Evolutionary conservation across 2,888 invertebrate species (phyloP).

Genomic region (Hermaeophaga mercurialis): DNA sequence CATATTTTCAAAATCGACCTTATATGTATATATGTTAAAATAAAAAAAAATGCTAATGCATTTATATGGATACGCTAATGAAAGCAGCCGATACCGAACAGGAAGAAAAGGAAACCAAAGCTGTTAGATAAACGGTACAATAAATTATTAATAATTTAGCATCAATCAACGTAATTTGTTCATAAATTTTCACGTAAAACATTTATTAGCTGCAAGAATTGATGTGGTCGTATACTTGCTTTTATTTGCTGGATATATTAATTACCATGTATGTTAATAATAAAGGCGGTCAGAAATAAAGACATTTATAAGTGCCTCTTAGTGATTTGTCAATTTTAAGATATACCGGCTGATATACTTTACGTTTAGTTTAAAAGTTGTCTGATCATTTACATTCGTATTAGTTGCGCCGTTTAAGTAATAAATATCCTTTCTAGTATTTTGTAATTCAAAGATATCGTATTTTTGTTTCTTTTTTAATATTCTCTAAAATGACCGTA

Average conservation of each 20-base stretch:
- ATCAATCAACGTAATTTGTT: slow-evolving; percentile 7
- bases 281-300: not conserved
- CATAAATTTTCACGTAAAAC: slow-evolving; percentile 3
- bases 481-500: too few relatives aligned
- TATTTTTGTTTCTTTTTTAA: too few relatives aligned
- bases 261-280: not conserved
- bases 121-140: slow-evolving; percentile 3
- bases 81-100: not conserved
- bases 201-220: slow-evolving; percentile 1
- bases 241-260: slow-evolving; percentile 3
- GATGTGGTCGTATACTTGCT: not conserved
- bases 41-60: too few relatives aligned
- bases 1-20: too few relatives aligned
- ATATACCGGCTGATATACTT: too few relatives aligned
- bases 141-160: slow-evolving; percentile 5
- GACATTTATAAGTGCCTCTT: not conserved
- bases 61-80: not conserved
- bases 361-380: too few relatives aligned
- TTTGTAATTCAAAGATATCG: too few relatives aligned
- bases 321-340: not conserved
- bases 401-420: too few relatives aligned
- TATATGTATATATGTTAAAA: too few relatives aligned
- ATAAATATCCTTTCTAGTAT: too few relatives aligned
- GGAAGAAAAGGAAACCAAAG: slow-evolving; percentile 1
- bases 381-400: too few relatives aligned